Base-by-base conservation (phyloP, 2,888 invertebrate species). In the Congeria kusceri region DNA sequence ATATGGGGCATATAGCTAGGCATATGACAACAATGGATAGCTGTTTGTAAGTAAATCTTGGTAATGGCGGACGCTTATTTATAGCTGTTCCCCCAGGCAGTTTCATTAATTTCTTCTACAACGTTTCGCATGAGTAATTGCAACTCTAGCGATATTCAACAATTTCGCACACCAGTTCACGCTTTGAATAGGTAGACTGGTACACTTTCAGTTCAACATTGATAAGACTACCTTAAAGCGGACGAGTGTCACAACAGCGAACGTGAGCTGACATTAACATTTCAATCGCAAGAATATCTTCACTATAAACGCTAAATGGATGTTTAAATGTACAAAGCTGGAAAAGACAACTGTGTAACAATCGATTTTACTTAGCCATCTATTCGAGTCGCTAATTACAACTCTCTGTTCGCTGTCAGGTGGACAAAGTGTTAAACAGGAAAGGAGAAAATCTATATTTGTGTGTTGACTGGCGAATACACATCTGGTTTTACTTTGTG, bases 121-220 rank as follows among this genome's bases (percentile, higher is more conserved):
- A 15, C 32, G 69, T 49, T 76, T 27, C 59, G 58, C 65, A 3
- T 56, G 76, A 70, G 44, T 46, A 32, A 32, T 3, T 47, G 77
- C 67, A 71, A 71, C n/a, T 77, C 71, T 72, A 61, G 77, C 77
- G 71, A 77, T 29, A 77, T 72, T 76, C 68, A 63, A 70, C 64
- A 67, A 75, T 67, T 63, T 72, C 56, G 66, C 77, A 71, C 67
- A 58, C 67, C 77, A 72, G 32, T 66, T 67, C 46, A 57, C 67
- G 28, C 25, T 18, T 27, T 77, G 67, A 72, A 77, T 39, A 77
- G 68, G 69, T 65, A 69, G 61, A 73, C 59, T 65, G 49, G 76
- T 70, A 70, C 64, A 70, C 70, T 65, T 65, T 65, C 56, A 39
- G 7, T 49, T 58, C 27, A 39, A 49, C 63, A 63, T 75, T 57